Conservation (phyloP, 2,113 vertebrate genomes). For the Accipiter virgatus region DNA sequence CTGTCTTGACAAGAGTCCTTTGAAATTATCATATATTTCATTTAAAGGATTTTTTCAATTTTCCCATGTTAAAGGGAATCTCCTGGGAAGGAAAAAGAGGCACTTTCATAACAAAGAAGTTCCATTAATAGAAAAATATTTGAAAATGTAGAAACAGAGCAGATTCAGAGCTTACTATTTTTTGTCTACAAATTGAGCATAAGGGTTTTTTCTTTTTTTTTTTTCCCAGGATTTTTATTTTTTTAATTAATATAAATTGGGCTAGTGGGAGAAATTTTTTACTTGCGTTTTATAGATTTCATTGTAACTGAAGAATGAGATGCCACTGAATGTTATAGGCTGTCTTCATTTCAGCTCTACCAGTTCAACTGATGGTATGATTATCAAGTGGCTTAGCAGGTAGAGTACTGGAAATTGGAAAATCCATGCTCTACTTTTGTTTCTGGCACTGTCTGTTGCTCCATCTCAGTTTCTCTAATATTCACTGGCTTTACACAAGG, state of each 20-base stretch:
- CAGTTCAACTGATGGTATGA: neutral
- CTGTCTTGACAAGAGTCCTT: constrained; percentile 9
- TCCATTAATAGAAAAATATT: constrained; percentile 23
- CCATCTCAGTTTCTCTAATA: neutral
- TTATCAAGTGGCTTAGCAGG: neutral
- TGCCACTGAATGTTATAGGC: neutral
- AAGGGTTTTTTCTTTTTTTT: rapidly evolving
- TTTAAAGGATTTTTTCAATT: neutral
- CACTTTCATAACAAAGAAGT: neutral
- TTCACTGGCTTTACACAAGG: neutral
- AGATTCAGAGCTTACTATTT: neutral
- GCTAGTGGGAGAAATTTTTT: neutral
- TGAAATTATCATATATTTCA: constrained; percentile 23
- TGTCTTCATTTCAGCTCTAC: neutral
- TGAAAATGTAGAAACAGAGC: neutral
- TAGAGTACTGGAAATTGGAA: neutral
- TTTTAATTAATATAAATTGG: neutral
- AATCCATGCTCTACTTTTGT: neutral
- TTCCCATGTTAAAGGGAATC: constrained; percentile 16
- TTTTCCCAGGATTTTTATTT: neutral
- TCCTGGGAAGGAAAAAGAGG: neutral
- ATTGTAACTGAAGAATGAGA: neutral
- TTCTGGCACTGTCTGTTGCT: neutral
- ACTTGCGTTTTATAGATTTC: neutral
- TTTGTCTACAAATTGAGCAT: neutral